Base-by-base conservation (phyloP, 2,888 invertebrate species). In the Lasioglossum malachurum region DNA sequence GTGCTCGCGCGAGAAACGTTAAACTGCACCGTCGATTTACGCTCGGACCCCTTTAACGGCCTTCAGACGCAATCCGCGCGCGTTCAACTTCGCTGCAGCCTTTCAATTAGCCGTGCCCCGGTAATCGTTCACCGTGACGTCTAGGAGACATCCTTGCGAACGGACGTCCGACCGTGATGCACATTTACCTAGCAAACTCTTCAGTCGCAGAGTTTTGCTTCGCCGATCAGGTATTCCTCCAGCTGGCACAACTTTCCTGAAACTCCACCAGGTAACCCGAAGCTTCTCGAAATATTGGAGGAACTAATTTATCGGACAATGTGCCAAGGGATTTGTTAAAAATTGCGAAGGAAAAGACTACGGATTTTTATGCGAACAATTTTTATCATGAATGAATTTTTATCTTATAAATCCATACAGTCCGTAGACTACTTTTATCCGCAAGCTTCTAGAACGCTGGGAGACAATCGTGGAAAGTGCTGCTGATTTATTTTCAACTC, bases 61-160 rank as follows among this genome's bases (percentile, higher is more conserved):
- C 38, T 76, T 73, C 49, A 77, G 77, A 23, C 31, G 60, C 69
- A 41, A 79, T 80, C 78, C 31, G 75, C 31, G 79, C 46, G 67
- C n/a, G 64, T 31, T 31, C 64, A 23, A 49, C 38, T 75, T 16
- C 19, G 46, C 57, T 27, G 27, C 41, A 16, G 23, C n/a, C 38
- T 60, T 60, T 71, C 38, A 64, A 75, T 60, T 79, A 67, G 8
- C 41, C 16, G 41, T 31, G 69, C 27, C 69, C 76, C 27, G 71
- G 49, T 16, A 31, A 31, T 49, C 49, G n/a, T 5, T 19, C 38
- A 69, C 76, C 72, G 81, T 74, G 57, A 82, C 81, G 77, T 38
- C 23, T 35, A 19, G 41, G 41, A 49, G 57, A 53, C 69, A 46
- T 19, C 53, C 8, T n/a, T n/a, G 12, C 35, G 46, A 53, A 41